Base-by-base conservation (phyloP, 1,140 invertebrate genomes). In the Drosophila nikananu region DNA sequence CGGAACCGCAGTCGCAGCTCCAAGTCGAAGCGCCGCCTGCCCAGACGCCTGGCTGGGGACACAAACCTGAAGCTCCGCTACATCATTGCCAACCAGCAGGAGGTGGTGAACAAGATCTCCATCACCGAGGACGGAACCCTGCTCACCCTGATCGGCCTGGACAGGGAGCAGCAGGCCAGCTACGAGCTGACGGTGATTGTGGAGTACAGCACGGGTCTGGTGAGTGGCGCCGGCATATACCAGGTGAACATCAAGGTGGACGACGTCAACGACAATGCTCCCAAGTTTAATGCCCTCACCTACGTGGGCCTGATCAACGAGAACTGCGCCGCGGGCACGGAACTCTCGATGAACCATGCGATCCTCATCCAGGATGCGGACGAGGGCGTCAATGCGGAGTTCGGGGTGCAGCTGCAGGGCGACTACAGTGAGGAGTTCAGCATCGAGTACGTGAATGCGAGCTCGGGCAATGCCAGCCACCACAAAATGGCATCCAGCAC, bases 241-340 rank as follows among this genome's bases (percentile, higher is more conserved):
- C 96, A 97, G 94, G 95, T 98, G 2, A 95, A 94, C 10, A 94
- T 99, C 15, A 93, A 95, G 32, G 96, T 99, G 1, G 95, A 97
- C 57, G 98, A 98, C 92, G 97, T 97, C 60, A 99, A 99, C 91
- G 98, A 98, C 90, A 98, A 98, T 92, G 95, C 97, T 5, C 98
- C 98, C 13, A 93, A 95, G 60, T 98, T 99, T 93, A 95, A 96
- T 49, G 93, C 94, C 15, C 81, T 93, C 3, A 91, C 93, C 7
- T 98, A 98, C 92, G 95, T 97, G 90, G 97, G 97, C 0, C 94
- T 95, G 49, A 96, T 99, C 9, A 93, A 93, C 27, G 98, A 98
- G 93, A 97, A 98, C 84, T 96, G 95, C 62, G 94, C 93, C 48
- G 94, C 94, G 39, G 96, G 95, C 65, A 97, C 96, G 10, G 95